A percentile compares a stretch with the other conserved stretches of the same genome.
phyloP scores from a whole-genome alignment of 2,797 vertebrate genomes.

The Enteromius trimaculatus region DNA sequence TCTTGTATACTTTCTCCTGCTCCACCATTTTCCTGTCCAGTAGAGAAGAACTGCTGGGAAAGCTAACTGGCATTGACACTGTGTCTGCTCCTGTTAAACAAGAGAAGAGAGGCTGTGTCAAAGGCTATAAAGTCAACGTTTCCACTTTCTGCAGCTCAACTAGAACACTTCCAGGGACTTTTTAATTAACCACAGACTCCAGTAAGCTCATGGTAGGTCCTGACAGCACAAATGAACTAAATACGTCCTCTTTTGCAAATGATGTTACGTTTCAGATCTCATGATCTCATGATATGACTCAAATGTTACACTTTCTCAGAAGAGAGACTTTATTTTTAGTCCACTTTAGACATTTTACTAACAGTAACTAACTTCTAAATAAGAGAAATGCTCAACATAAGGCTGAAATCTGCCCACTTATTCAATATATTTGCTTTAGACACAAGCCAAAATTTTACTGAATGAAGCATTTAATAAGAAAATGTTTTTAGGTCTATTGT shows the following conservation, averaged over 20 bases:
- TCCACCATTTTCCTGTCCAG: slow-evolving; percentile 12
- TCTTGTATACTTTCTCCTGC: slow-evolving; percentile 19
- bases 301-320: slow-evolving; percentile 56
- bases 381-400: no score
- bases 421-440: not conserved
- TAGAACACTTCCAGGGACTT: slow-evolving; percentile 60
- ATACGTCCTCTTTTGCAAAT: not conserved
- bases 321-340: slow-evolving; percentile 7
- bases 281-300: slow-evolving; percentile 63
- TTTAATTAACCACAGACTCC: slow-evolving; percentile 58
- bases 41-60: slow-evolving; percentile 71
- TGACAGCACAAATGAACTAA: slow-evolving; percentile 32
- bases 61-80: slow-evolving; percentile 75
- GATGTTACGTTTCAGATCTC: slow-evolving; percentile 57
- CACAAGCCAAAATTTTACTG: not conserved
- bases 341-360: no score
- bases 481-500: not conserved
- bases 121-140: slow-evolving; percentile 64
- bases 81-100: slow-evolving; percentile 66
- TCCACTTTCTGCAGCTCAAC: slow-evolving; percentile 60
- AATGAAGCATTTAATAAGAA: not conserved
- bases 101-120: slow-evolving; percentile 67
- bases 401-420: no score
- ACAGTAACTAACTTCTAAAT: no score
- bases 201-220: slow-evolving; percentile 5